Conservation (phyloP, 2,888 invertebrate genomes). For the Stenchaetothrips biformis region DNA sequence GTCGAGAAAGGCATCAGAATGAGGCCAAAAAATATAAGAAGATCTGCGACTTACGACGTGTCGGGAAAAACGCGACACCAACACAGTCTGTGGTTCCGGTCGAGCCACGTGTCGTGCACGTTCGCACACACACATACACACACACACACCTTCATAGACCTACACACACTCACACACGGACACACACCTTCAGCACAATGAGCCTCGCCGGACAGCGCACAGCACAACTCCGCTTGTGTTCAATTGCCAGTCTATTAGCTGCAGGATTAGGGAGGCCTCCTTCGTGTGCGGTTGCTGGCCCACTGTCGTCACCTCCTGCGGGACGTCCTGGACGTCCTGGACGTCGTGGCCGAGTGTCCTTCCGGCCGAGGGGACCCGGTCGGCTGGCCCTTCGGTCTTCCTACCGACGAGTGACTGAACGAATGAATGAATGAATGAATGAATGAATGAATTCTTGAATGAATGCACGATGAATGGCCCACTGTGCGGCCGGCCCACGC, state of each 20-base stretch:
- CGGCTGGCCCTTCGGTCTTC: neutral
- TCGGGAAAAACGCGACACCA: neutral
- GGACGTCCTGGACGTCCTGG: neutral
- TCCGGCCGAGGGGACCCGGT: neutral
- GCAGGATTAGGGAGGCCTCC: neutral
- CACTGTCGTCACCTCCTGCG: neutral
- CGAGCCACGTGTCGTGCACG: neutral
- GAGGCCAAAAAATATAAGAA: neutral
- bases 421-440: neutral
- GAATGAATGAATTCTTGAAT: neutral
- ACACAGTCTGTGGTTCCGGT: neutral
- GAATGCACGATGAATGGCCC: no score
- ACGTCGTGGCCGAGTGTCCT: neutral
- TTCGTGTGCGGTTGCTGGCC: neutral
- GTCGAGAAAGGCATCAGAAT: neutral
- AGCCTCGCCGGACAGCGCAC: neutral
- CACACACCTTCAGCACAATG: no score
- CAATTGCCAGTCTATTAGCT: conserved; percentile 7
- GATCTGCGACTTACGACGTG: neutral
- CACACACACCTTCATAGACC: no score
- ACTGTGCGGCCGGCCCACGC: neutral
- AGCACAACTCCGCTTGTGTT: neutral
- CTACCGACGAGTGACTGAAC: neutral
- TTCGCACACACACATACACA: no score
- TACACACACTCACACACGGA: no score